Evolutionary conservation across 2,888 invertebrate species (phyloP), one percentile per base, ranked within the genome.

Genomic region (Phania funesta): DNA sequence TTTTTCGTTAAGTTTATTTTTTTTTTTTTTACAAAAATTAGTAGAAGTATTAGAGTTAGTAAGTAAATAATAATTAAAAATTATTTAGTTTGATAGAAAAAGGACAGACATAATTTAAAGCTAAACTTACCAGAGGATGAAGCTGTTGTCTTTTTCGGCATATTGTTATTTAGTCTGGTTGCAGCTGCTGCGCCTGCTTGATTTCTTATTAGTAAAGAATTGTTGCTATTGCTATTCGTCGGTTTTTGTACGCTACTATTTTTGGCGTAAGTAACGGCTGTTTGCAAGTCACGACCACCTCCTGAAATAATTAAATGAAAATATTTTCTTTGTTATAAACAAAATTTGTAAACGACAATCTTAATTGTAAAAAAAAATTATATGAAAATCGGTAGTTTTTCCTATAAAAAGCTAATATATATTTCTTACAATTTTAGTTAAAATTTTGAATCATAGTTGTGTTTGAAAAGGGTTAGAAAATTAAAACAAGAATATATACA

Each of bases 271-370:
- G 93, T 93, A 0, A 95, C 95, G 0, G 96, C 95, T n/a, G 96
- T 95, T 4, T 96, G 95, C 88, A 97, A 92, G 87, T 96, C 96
- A 89, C 96, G 96, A 16, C 97, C 97, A 13, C 97, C 97, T 86
- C 97, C 97, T 95, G 87, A 83, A 87, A 90, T 79, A 77, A 41
- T 6, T 6, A 29, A 29, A 29, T 6, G 29, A 29, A 29, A 29
- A 29, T 29, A 29, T 6, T 29, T 29, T 29, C 7, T 29, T 29
- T 29, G 4, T n/a, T n/a, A n/a, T n/a, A n/a, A n/a, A n/a, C n/a
- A n/a, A n/a, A n/a, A n/a, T n/a, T n/a, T n/a, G n/a, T n/a, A n/a
- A n/a, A n/a, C n/a, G n/a, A n/a, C n/a, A n/a, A n/a, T n/a, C n/a
- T n/a, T n/a, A n/a, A n/a, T n/a, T n/a, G n/a, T n/a, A n/a, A n/a